A percentile compares a stretch with the other conserved stretches of the same genome.
These are phyloP conservation scores for Chinchilla lanigera DNA, from an alignment of 2,113 vertebrate species.

Conservation along the genomic window DNA sequence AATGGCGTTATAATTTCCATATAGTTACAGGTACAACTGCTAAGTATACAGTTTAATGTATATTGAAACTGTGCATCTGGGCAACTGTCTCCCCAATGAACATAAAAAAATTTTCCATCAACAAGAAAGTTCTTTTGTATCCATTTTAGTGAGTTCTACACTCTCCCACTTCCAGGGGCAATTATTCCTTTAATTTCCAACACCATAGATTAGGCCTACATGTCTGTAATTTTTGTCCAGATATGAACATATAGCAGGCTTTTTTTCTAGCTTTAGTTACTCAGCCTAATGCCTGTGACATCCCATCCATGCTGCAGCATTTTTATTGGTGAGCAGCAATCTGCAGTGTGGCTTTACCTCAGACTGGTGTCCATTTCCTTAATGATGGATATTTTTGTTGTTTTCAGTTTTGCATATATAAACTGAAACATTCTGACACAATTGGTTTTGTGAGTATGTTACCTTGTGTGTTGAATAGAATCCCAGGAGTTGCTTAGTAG, in stretches of 20 bases:
- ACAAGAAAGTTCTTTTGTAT: background rate
- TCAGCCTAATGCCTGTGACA: background rate
- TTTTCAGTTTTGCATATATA: no score
- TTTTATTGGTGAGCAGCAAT: background rate
- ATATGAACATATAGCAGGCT: background rate
- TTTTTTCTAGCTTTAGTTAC: background rate
- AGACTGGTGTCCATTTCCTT: background rate
- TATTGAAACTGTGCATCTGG: background rate
- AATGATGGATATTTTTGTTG: background rate
- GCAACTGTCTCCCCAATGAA: background rate
- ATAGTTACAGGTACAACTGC: background rate
- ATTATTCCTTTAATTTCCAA: constrained; percentile 18
- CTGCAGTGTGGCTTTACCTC: background rate
- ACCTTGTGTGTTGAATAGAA: background rate
- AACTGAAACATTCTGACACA: background rate
- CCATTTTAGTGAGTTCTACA: background rate
- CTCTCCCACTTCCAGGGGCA: background rate
- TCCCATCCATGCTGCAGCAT: background rate
- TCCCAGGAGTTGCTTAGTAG: background rate
- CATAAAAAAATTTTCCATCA: background rate
- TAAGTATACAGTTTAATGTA: background rate
- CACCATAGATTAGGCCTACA: background rate
- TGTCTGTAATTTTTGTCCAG: constrained; percentile 7
- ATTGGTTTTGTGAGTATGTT: background rate
- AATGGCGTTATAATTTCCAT: background rate